These are phyloP conservation scores for Alaudala cheleensis DNA, from an alignment of 2,113 vertebrate species.

Conservation along the genomic window DNA sequence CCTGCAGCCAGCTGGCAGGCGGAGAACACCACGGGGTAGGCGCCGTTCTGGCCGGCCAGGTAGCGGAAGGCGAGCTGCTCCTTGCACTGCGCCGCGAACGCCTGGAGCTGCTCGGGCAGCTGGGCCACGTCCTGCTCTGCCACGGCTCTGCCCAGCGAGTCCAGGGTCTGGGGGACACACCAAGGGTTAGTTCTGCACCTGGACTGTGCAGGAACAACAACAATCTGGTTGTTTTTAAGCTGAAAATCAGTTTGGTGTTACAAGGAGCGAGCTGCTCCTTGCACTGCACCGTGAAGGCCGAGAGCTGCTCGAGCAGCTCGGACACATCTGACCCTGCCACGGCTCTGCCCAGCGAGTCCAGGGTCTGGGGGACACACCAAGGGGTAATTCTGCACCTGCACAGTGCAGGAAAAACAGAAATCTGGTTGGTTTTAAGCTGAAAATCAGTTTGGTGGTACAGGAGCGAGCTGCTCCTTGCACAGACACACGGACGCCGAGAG, in stretches of 20 bases:
- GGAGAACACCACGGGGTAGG: slow-evolving; percentile 84
- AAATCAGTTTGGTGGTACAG: no score
- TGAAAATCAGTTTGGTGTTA: rapidly evolving
- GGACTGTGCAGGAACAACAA: rapidly evolving
- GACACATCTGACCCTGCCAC: slow-evolving; percentile 1
- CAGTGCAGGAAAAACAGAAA: no score
- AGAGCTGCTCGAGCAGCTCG: slow-evolving; percentile 44
- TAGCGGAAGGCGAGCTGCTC: slow-evolving; percentile 81
- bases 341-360: no score
- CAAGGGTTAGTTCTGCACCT: rapidly evolving
- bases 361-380: no score
- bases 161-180: slow-evolving; percentile 75
- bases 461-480: slow-evolving; percentile 75
- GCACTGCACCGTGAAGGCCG: slow-evolving; percentile 78
- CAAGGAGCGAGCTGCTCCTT: slow-evolving; percentile 58
- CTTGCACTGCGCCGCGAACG: slow-evolving; percentile 82
- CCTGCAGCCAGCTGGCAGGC: slow-evolving; percentile 73
- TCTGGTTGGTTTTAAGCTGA: no score
- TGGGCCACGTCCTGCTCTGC: neutral
- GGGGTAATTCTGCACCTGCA: neutral
- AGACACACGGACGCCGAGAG: slow-evolving; percentile 78
- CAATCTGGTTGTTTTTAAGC: rapidly evolving
- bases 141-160: slow-evolving; percentile 72
- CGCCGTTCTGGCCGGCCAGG: slow-evolving; percentile 87
- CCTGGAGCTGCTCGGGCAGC: slow-evolving; percentile 46